Percentiles rank a stretch among this genome's conserved stretches.
phyloP scores from a whole-genome alignment of 2,888 invertebrate species.

The Ischnus inquisitorius region DNA sequence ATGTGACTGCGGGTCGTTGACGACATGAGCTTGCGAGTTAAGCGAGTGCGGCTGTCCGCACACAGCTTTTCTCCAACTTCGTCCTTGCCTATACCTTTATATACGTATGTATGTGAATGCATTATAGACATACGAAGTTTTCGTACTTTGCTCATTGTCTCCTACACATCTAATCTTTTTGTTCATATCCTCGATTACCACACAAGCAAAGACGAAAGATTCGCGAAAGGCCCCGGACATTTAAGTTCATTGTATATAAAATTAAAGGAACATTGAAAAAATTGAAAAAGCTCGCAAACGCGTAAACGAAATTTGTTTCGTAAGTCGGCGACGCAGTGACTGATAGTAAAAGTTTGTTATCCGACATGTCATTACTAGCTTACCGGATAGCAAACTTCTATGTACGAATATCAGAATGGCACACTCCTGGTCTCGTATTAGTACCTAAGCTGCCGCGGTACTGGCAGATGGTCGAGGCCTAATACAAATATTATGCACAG shows the following conservation, averaged over 20 bases:
- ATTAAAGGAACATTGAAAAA: not conserved
- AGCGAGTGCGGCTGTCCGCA: not conserved
- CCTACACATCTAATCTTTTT: not conserved
- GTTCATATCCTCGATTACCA: not conserved
- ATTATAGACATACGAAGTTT: not conserved
- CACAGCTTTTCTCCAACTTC: not conserved
- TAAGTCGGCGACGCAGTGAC: no score
- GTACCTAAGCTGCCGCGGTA: no score
- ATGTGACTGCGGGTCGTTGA: constrained; percentile 71
- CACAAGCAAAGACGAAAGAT: not conserved
- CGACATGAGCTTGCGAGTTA: constrained; percentile 25
- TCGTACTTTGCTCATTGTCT: not conserved
- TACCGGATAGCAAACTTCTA: no score
- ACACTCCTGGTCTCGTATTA: no score
- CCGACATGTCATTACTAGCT: no score
- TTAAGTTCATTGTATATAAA: not conserved
- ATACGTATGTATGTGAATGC: not conserved
- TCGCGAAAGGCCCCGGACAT: not conserved
- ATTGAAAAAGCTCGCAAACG: no score
- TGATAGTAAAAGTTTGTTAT: no score
- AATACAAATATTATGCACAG: no score
- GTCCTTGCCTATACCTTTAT: not conserved
- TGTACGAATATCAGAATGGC: no score
- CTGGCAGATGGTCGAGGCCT: no score
- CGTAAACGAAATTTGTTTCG: no score